These are phyloP conservation scores for Esox niger DNA, from an alignment of 2,113 vertebrate species.

Conservation along the genomic window DNA sequence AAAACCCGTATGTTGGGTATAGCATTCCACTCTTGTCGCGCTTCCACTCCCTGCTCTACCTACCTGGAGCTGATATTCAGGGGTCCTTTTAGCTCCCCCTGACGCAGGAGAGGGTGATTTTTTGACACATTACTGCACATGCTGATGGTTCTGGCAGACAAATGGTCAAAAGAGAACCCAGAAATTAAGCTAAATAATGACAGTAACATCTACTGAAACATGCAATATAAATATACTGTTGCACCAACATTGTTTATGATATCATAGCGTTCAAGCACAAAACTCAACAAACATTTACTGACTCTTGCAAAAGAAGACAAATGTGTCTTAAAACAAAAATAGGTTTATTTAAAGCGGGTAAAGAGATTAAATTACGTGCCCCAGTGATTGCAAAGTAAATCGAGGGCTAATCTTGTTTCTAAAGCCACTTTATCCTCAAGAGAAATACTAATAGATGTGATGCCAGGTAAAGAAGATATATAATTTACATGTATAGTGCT, in stretches of 20 bases:
- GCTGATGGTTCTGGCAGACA: no score
- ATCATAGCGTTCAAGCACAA: neutral
- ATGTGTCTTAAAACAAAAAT: slow-evolving; percentile 34
- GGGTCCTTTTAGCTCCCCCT: no score
- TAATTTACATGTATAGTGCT: neutral
- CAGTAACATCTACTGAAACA: neutral
- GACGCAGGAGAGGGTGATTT: no score
- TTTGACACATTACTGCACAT: no score
- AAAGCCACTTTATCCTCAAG: slow-evolving; percentile 46
- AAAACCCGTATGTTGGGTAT: no score
- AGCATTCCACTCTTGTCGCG: no score
- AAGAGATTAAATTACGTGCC: slow-evolving; percentile 57
- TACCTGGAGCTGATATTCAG: no score
- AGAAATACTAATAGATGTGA: slow-evolving; percentile 33
- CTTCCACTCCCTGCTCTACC: no score
- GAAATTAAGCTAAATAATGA: neutral
- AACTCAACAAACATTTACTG: slow-evolving; percentile 12
- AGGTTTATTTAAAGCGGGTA: slow-evolving; percentile 50
- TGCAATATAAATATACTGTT: neutral
- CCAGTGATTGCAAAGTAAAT: slow-evolving; percentile 42
- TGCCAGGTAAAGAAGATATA: slow-evolving; percentile 25
- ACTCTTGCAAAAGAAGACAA: slow-evolving; percentile 9
- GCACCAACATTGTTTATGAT: neutral
- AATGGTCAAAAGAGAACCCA: no score
- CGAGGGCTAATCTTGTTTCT: slow-evolving; percentile 48